Evolutionary conservation across 2,113 vertebrate genomes (phyloP), one percentile per base, ranked within the genome.

Genomic region (Pitta sordida): DNA sequence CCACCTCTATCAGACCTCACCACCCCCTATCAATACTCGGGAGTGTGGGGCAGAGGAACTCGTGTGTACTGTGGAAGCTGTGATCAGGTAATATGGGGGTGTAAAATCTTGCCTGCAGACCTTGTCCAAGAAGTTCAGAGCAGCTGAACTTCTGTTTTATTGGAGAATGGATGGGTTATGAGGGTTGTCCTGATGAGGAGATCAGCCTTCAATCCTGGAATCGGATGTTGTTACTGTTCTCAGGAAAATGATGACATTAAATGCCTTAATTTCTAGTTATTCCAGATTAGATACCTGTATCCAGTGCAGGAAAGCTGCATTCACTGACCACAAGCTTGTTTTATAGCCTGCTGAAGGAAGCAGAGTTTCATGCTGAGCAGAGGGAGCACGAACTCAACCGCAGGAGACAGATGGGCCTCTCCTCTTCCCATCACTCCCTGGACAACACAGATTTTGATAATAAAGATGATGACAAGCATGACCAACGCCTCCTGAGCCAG

Each of bases 381-480:
- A 98, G 99, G 21, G 99, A 99, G 84, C 96, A 99, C 78, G 99
- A 99, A 86, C 96, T 99, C 94, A 99, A 99, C 88, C 98, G 98
- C 30, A 98, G 99, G 37, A 98, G 99, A 52, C 99, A 99, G 97
- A 98, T 99, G 99, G 99, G 99, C 36, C 97, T 99, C 46, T 99
- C 99, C 7, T 98, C 99, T 64, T 99, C 99, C 30, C 99, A 99
- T 94, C 99, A 99, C 74, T 99, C 99, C 37, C 97, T 99, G 95
- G 99, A 99, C 96, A 99, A 99, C 90, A 98, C 98, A 4, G 99
- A 99, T 94, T 99, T 99, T 91, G 99, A 99, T 92, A 99, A 99
- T 97, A 99, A 99, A 95, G 99, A 99, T 76, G 99, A 99, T 32
- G 99, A 99, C 92, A 99, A 99, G 94, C 99, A 99, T 2, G 99